These are phyloP conservation scores for Mustela nigripes DNA, from an alignment of 2,113 vertebrate species.

Conservation along the genomic window DNA sequence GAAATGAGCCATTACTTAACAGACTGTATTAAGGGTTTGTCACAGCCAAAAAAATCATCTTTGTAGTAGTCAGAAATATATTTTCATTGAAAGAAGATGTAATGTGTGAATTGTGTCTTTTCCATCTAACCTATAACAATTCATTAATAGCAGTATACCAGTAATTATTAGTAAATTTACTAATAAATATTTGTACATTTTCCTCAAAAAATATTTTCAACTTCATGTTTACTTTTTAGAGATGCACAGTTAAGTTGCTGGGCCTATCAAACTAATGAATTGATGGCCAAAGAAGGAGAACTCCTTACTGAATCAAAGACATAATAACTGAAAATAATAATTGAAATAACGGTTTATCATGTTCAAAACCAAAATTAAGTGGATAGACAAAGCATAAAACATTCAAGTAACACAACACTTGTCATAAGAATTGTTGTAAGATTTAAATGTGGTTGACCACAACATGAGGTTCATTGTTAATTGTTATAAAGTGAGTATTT, in stretches of 20 bases:
- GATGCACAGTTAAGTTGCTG: not conserved
- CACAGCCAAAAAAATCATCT: not conserved
- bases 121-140: not conserved
- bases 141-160: not conserved
- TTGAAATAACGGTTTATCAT: not conserved
- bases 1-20: not conserved
- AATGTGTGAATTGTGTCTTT: not conserved
- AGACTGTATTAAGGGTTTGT: not conserved
- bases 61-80: not conserved
- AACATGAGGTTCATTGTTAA: not conserved
- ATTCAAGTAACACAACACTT: not conserved
- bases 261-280: not conserved
- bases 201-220: not conserved
- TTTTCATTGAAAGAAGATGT: not conserved
- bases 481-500: not conserved
- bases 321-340: not conserved
- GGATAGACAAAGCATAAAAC: not conserved
- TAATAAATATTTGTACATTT: not conserved
- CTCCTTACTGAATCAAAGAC: not conserved
- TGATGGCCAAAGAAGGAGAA: not conserved
- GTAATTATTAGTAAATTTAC: not conserved
- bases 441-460: not conserved
- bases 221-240: conserved; percentile 32
- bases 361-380: not conserved
- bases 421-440: not conserved